Conservation (phyloP, 2,113 vertebrate species). For the Sitta europaea region DNA sequence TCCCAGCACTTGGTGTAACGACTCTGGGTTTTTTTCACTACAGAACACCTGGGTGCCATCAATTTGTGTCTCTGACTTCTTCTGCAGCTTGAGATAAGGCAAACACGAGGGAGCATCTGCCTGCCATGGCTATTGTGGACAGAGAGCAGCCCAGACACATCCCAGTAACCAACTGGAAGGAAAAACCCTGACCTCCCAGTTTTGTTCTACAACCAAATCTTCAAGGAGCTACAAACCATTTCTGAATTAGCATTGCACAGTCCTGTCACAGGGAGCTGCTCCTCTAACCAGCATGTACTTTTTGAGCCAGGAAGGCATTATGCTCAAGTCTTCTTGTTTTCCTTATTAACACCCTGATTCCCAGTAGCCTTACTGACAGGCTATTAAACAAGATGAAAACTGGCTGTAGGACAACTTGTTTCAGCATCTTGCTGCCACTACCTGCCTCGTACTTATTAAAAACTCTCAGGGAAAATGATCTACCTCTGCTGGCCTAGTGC, state of each 20-base stretch:
- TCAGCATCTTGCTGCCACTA: background rate
- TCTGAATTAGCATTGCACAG: background rate
- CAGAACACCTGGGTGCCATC: background rate
- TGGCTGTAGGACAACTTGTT: background rate
- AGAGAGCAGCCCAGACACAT: background rate
- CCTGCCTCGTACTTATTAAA: background rate
- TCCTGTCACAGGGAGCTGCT: background rate
- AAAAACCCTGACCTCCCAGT: background rate
- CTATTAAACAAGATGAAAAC: background rate
- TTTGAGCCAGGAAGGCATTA: background rate
- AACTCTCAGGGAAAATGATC: background rate
- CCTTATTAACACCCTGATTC: background rate
- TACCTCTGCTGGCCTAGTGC: background rate
- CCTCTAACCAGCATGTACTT: background rate
- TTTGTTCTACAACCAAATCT: background rate
- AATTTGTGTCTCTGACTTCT: background rate
- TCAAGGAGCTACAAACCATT: background rate
- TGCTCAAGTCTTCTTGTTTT: background rate
- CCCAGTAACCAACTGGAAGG: background rate
- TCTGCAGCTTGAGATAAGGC: conserved; percentile 33
- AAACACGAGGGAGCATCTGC: background rate
- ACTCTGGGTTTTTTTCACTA: background rate
- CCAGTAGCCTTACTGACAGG: background rate
- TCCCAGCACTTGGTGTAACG: background rate
- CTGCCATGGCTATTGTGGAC: background rate